Conservation (phyloP, 2,113 vertebrate species). For the Apus apus region DNA sequence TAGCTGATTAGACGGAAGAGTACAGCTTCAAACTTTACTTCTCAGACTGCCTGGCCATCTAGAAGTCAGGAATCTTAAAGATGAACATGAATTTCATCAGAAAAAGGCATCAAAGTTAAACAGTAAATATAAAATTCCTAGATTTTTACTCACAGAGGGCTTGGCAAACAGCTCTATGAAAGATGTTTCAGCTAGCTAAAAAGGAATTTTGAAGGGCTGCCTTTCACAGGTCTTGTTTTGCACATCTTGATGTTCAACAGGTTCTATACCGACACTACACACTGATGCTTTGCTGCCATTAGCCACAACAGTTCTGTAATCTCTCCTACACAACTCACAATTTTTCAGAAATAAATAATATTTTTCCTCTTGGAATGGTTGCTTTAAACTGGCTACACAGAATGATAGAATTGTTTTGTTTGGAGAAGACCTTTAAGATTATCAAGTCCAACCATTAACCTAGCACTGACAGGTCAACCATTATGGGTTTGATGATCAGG, state of each 20-base stretch:
- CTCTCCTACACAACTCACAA: background rate
- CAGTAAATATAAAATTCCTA: background rate
- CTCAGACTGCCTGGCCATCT: background rate
- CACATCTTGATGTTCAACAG: background rate
- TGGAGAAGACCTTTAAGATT: too few relatives aligned
- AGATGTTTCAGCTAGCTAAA: background rate
- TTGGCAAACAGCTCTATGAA: background rate
- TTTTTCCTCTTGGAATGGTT: background rate
- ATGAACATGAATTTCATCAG: background rate
- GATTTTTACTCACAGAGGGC: background rate
- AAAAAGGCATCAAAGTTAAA: background rate
- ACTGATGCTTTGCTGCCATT: background rate
- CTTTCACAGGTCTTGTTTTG: background rate
- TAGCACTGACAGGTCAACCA: too few relatives aligned
- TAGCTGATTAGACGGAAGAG: background rate
- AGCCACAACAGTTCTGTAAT: background rate
- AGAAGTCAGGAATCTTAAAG: background rate
- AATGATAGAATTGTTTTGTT: too few relatives aligned
- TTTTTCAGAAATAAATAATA: background rate
- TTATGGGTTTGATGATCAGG: too few relatives aligned
- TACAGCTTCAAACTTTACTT: background rate
- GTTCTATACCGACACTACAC: background rate
- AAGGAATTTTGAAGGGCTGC: background rate
- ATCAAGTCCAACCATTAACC: too few relatives aligned
- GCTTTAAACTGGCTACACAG: background rate